phyloP scores from a whole-genome alignment of 2,797 vertebrate genomes.

The Knipowitschia caucasica region DNA sequence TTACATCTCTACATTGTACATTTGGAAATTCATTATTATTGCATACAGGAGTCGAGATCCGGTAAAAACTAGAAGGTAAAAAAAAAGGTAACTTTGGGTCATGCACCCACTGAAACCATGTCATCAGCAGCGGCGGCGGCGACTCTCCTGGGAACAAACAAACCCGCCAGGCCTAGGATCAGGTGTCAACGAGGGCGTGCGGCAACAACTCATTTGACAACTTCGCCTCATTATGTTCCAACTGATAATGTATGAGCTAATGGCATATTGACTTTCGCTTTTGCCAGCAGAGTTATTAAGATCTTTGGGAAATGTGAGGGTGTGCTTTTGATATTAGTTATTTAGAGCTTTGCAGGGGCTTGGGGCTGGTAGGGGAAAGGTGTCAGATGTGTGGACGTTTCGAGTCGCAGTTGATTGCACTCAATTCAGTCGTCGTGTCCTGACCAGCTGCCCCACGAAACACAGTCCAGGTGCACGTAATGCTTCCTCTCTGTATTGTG shows the following conservation, averaged over 20 bases:
- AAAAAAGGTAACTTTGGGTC: conserved; percentile 34
- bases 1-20: not conserved
- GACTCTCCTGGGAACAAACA: conserved; percentile 39
- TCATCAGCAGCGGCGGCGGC: not conserved
- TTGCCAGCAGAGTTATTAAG: not conserved
- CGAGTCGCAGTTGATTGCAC: conserved; percentile 43
- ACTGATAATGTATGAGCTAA: not conserved
- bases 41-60: not conserved
- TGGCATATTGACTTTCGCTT: not conserved
- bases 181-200: conserved; percentile 30
- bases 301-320: too few relatives aligned
- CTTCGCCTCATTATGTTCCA: conserved; percentile 13
- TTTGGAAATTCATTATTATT: not conserved
- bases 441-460: conserved; percentile 42
- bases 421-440: conserved; percentile 45
- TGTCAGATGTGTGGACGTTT: conserved; percentile 51
- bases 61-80: too few relatives aligned
- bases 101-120: conserved; percentile 12
- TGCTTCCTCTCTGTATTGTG: not conserved
- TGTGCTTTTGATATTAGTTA: not conserved
- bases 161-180: conserved; percentile 36
- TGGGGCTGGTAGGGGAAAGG: conserved; percentile 26
- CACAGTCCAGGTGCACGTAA: conserved; percentile 34
- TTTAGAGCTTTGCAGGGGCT: conserved; percentile 22
- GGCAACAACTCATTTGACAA: conserved; percentile 23